A percentile compares a stretch with the other conserved stretches of the same genome.
phyloP scores from a whole-genome alignment of 2,797 vertebrate species.

The Girardinus metallicus region DNA sequence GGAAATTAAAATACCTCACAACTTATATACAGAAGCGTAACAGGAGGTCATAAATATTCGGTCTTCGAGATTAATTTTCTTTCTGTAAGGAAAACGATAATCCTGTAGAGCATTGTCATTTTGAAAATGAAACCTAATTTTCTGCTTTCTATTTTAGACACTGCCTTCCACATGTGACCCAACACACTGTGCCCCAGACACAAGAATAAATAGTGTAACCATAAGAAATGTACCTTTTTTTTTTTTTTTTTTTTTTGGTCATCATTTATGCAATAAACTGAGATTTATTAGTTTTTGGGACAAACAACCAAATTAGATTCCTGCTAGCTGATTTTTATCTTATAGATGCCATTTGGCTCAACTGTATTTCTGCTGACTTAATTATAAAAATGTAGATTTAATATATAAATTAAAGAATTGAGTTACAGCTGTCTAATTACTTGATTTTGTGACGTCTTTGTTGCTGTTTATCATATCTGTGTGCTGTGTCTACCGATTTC shows the following conservation, averaged over 20 bases:
- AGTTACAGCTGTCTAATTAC: constrained; percentile 26
- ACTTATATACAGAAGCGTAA: neutral
- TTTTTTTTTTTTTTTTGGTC: neutral
- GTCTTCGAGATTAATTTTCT: neutral
- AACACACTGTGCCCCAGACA: constrained; percentile 77
- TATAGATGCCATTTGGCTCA: neutral
- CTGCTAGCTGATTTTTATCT: constrained; percentile 25
- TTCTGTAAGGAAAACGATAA: neutral
- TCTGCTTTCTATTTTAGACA: constrained; percentile 39
- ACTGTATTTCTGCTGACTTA: constrained; percentile 29
- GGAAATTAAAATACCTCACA: neutral
- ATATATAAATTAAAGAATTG: constrained; percentile 49
- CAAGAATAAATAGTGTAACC: constrained; percentile 72
- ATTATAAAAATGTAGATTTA: constrained; percentile 45
- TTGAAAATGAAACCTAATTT: neutral
- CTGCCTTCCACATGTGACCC: constrained; percentile 84
- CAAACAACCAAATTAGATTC: constrained; percentile 15
- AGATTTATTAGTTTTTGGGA: constrained; percentile 14
- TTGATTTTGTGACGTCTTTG: constrained; percentile 35
- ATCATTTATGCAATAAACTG: constrained; percentile 11
- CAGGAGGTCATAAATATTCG: neutral
- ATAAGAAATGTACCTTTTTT: constrained; percentile 10
- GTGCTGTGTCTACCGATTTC: constrained; percentile 19
- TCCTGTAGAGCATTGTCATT: neutral
- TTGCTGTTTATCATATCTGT: constrained; percentile 10